Conservation (phyloP, 2,797 vertebrate genomes). For the Syncerus caffer region DNA sequence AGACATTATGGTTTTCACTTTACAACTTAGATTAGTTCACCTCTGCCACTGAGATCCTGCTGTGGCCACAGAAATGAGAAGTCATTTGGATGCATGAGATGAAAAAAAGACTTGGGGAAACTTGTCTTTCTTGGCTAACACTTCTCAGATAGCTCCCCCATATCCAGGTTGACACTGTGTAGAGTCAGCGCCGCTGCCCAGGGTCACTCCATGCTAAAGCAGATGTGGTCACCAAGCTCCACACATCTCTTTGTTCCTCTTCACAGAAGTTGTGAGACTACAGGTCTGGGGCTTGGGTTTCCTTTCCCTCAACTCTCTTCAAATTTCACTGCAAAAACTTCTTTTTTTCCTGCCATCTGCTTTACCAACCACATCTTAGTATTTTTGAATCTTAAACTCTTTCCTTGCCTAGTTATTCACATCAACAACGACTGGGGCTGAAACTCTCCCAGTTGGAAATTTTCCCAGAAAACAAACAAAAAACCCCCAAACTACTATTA, state of each 20-base stretch:
- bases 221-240: neutral
- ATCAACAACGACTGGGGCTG: neutral
- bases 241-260: neutral
- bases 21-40: neutral
- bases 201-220: neutral
- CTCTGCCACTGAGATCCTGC: neutral
- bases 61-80: neutral
- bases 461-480: neutral
- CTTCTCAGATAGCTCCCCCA: neutral
- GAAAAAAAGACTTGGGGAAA: neutral
- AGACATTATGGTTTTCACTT: neutral
- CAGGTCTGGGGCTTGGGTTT: neutral
- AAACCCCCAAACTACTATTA: neutral
- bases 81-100: neutral
- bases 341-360: constrained; percentile 2
- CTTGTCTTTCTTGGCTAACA: neutral
- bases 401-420: constrained; percentile 34
- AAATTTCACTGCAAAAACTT: constrained; percentile 25
- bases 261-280: neutral
- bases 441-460: neutral
- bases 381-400: neutral
- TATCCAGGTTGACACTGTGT: neutral
- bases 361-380: constrained; percentile 1
- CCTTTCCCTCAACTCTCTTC: neutral
- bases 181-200: neutral